phyloP scores from a whole-genome alignment of 2,797 vertebrate species.

The Eulemur mongoz region DNA sequence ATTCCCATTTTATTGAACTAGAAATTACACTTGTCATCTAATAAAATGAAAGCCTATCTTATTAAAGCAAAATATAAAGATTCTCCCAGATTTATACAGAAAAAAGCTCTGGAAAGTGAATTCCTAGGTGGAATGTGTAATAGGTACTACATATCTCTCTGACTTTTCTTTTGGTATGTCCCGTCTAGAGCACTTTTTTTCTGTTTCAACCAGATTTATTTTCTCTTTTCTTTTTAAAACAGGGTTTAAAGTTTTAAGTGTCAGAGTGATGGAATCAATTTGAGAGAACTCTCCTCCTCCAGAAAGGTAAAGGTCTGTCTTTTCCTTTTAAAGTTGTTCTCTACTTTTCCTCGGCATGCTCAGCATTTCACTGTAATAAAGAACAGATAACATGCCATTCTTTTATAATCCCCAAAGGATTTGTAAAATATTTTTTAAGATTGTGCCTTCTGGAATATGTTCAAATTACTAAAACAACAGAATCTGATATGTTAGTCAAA shows the following conservation, averaged over 20 bases:
- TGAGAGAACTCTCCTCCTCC: neutral
- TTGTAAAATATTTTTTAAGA: neutral
- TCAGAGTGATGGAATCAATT: neutral
- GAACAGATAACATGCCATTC: neutral
- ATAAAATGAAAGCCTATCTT: neutral
- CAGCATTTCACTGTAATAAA: neutral
- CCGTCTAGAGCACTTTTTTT: neutral
- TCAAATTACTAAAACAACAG: slow-evolving; percentile 12
- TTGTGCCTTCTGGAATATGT: neutral
- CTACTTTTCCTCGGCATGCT: neutral
- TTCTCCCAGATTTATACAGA: neutral
- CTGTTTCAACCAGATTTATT: neutral
- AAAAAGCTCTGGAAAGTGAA: neutral
- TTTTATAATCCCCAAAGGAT: neutral
- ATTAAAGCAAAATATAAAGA: neutral
- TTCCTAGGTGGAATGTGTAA: neutral
- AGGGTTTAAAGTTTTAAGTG: neutral
- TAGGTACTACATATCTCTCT: neutral
- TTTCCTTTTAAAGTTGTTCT: neutral
- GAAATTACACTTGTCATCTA: neutral
- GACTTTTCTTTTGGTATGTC: neutral
- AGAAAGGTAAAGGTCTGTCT: neutral
- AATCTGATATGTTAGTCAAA: neutral
- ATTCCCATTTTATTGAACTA: neutral
- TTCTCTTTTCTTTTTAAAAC: neutral